Evolutionary conservation across 2,888 invertebrate genomes (phyloP).

Genomic region (Sturmia bella): DNA sequence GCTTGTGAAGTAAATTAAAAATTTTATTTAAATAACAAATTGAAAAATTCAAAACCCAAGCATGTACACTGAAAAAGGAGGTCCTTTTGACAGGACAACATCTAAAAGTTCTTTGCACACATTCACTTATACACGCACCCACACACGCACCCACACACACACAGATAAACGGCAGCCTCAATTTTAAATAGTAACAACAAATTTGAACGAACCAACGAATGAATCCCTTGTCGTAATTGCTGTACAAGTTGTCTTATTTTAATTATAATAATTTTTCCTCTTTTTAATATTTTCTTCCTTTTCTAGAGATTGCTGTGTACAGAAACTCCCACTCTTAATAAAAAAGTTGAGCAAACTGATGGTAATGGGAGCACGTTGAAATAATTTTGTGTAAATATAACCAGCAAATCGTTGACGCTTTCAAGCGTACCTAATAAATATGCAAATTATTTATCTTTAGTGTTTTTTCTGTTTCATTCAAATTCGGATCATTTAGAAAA

Average conservation of each 20-base stretch:
- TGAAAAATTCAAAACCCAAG: conserved; percentile 37
- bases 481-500: conserved; percentile 44
- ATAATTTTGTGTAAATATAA: conserved; percentile 56
- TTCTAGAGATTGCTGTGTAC: conserved; percentile 25
- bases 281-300: conserved; percentile 30
- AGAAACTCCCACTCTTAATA: conserved; percentile 1
- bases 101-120: background rate
- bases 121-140: background rate
- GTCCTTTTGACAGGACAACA: conserved; percentile 38
- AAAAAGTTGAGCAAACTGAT: background rate
- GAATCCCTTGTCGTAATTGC: conserved; percentile 73
- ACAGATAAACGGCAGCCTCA: background rate
- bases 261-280: conserved; percentile 71
- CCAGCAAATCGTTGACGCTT: conserved; percentile 56
- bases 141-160: background rate
- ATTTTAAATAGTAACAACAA: conserved; percentile 16
- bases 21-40: conserved; percentile 62
- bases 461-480: conserved; percentile 20
- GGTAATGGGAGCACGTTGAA: conserved; percentile 17
- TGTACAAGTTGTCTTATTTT: conserved; percentile 77
- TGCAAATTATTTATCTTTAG: conserved; percentile 69
- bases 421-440: conserved; percentile 72
- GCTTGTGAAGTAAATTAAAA: conserved; percentile 54
- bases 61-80: background rate
- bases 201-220: conserved; percentile 11